Base-by-base conservation (phyloP, 2,797 vertebrate genomes). In the Eutrigla gurnardus region DNA sequence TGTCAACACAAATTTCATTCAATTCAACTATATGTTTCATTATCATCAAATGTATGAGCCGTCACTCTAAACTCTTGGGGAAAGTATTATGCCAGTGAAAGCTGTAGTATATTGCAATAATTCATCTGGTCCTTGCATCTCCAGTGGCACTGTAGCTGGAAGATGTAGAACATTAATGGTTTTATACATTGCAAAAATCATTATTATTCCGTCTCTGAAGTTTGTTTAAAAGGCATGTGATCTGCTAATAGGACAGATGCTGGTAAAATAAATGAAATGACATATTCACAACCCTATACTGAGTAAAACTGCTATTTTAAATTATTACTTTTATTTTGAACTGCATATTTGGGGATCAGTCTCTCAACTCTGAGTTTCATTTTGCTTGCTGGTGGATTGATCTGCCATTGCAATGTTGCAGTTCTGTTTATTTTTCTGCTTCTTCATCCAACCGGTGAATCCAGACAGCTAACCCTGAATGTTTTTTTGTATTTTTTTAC, bases 341-440 rank as follows among this genome's bases (percentile, higher is more conserved):
- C 36, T 58, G 33, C 67, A 65, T 52, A 52, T 43, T 65, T 81
- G 8, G 40, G n/a, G 14, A 18, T 68, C 49, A 17, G 4, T 13
- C 17, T 55, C 35, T 75, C 5, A 39, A 33, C 60, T 61, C 35
- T 42, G 25, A 65, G 10, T 57, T 50, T 32, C 33, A 64, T 60
- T 72, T 67, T 12, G 13, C 42, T 47, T 50, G 14, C 42, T 72
- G 13, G 52, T n/a, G 4, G 18, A 55, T 39, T 53, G 35, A 65
- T 74, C 70, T 71, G 74, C 82, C 36, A 11, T 43, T 73, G 65
- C 49, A 60, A 5, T 53, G 77, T 65, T 17, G 47, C 69, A 85
- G 71, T 71, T 78, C 55, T 68, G 45, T 10, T 14, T 69, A 50
- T 54, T 7, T 25, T 65, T 65, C 47, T 58, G 37, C 52, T 60